phyloP scores from a whole-genome alignment of 2,888 invertebrate species.

The Cordilura impudica region DNA sequence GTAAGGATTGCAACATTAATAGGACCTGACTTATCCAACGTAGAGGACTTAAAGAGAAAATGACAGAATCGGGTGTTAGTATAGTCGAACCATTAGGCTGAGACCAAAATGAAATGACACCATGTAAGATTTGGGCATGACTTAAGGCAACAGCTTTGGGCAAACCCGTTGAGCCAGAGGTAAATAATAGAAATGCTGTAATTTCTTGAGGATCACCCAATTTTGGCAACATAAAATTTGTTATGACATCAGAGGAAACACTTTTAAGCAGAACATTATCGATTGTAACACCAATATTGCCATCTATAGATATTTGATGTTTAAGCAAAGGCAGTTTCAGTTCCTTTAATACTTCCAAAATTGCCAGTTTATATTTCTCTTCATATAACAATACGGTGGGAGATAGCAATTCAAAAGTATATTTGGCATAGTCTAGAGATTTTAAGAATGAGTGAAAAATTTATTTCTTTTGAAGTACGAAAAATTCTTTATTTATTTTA shows the following conservation, averaged over 20 bases:
- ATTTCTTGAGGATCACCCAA: constrained; percentile 39
- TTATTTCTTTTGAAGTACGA: too few species aligned
- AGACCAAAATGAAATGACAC: constrained; percentile 47
- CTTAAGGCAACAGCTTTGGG: constrained; percentile 55
- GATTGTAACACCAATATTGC: neutral
- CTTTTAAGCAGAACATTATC: constrained; percentile 11
- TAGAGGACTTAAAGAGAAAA: constrained; percentile 58
- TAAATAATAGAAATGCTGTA: constrained; percentile 52
- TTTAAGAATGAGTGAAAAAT: too few species aligned
- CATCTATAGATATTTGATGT: constrained; percentile 32
- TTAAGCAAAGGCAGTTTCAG: constrained; percentile 39
- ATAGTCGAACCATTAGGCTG: neutral
- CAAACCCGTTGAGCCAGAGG: constrained; percentile 60
- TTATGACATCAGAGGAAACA: neutral
- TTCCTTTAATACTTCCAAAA: constrained; percentile 25
- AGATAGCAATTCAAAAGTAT: constrained; percentile 43
- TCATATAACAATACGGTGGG: constrained; percentile 61
- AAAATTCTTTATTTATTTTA: too few species aligned
- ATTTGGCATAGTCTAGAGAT: constrained; percentile 42
- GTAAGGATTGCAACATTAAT: constrained; percentile 57
- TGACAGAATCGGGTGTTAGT: constrained; percentile 8
- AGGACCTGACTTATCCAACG: constrained; percentile 63
- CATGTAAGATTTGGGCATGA: constrained; percentile 56
- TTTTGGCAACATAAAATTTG: constrained; percentile 1
- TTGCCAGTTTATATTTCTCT: constrained; percentile 32